phyloP scores from a whole-genome alignment of 2,888 invertebrate genomes.

The Cantharis flavilabris region DNA sequence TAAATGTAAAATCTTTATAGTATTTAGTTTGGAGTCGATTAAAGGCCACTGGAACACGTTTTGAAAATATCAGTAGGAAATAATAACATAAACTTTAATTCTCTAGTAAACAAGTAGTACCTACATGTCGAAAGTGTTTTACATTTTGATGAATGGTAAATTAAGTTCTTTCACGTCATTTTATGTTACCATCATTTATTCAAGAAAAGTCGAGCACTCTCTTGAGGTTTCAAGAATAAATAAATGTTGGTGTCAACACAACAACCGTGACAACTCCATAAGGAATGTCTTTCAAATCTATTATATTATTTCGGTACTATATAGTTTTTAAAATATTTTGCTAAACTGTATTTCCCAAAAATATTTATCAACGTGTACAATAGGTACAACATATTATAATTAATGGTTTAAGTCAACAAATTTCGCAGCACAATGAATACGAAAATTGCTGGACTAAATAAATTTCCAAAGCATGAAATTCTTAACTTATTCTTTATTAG shows the following conservation, averaged over 20 bases:
- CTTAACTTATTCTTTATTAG: background rate
- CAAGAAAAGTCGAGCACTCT: constrained; percentile 25
- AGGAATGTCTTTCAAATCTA: constrained; percentile 16
- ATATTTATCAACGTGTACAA: background rate
- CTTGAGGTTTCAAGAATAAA: constrained; percentile 25
- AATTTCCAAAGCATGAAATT: background rate
- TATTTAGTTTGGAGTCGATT: background rate
- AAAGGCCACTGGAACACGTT: background rate
- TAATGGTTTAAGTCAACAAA: constrained; percentile 18
- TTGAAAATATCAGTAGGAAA: background rate
- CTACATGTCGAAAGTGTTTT: constrained; percentile 7
- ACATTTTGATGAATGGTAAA: constrained; percentile 20
- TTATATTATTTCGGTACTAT: background rate
- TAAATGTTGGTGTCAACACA: constrained; percentile 27
- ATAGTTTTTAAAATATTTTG: background rate
- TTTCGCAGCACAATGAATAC: background rate
- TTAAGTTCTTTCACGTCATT: constrained; percentile 27
- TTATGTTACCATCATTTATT: constrained; percentile 16
- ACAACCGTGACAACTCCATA: constrained; percentile 30
- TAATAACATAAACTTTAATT: background rate
- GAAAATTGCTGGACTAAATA: background rate
- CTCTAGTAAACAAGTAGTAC: background rate
- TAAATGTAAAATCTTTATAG: background rate
- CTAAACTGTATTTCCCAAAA: background rate
- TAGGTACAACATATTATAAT: constrained; percentile 2